Evolutionary conservation across 2,888 invertebrate species (phyloP).

Genomic region (Melinaea menophilus): DNA sequence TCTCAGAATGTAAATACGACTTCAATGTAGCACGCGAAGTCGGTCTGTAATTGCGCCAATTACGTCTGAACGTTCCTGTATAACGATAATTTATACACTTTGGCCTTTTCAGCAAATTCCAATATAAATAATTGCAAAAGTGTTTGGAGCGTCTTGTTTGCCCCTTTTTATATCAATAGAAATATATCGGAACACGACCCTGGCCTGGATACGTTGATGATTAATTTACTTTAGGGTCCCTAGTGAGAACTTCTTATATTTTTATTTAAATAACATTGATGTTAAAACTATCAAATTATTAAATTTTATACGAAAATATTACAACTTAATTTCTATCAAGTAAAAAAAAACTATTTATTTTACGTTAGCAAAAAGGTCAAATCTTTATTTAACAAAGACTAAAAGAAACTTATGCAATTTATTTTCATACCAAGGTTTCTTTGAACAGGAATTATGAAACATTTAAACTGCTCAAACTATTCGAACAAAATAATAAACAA

Average conservation of each 20-base stretch:
- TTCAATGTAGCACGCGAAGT: slow-evolving; percentile 21
- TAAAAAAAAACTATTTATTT: too few relatives aligned
- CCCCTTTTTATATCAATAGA: not conserved
- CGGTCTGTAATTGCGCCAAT: slow-evolving; percentile 24
- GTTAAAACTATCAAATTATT: too few relatives aligned
- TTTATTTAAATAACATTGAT: too few relatives aligned
- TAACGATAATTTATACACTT: slow-evolving; percentile 6
- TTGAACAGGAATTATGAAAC: not conserved
- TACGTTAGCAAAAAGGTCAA: too few relatives aligned
- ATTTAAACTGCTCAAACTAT: slow-evolving; percentile 1
- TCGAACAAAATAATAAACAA: slow-evolving; percentile 20
- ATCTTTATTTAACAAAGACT: too few relatives aligned
- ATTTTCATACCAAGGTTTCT: too few relatives aligned
- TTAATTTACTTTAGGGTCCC: not conserved
- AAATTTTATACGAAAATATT: too few relatives aligned
- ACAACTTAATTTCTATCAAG: too few relatives aligned
- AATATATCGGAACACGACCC: not conserved
- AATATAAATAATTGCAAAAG: slow-evolving; percentile 4
- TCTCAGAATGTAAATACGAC: not conserved
- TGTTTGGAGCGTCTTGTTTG: slow-evolving; percentile 3
- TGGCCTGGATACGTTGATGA: not conserved
- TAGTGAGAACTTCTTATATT: too few relatives aligned
- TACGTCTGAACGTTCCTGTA: slow-evolving; percentile 13
- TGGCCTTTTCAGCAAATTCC: slow-evolving; percentile 1
- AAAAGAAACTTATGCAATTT: too few relatives aligned